Conservation (phyloP, 2,113 vertebrate genomes). For the Galeopterus variegatus region DNA sequence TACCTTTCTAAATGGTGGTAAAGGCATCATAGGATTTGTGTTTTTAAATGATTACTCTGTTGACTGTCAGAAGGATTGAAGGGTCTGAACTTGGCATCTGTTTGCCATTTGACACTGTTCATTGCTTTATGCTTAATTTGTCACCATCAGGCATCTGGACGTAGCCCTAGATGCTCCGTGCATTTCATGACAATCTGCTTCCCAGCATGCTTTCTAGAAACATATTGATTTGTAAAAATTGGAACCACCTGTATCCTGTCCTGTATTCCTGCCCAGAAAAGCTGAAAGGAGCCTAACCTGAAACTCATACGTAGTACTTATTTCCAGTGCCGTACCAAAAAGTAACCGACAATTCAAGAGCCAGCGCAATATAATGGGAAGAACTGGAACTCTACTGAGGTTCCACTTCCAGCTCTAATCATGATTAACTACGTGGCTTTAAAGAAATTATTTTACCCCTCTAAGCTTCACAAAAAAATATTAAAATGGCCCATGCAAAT, state of each 20-base stretch:
- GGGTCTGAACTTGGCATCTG: rapidly evolving
- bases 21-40: background rate
- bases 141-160: background rate
- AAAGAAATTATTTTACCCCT: background rate
- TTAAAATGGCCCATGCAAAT: background rate
- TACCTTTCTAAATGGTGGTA: too few relatives aligned
- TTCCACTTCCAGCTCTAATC: background rate
- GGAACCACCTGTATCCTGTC: background rate
- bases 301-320: background rate
- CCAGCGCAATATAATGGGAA: too few relatives aligned
- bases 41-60: background rate
- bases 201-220: background rate
- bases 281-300: background rate
- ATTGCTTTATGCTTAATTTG: background rate
- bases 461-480: background rate
- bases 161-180: background rate
- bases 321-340: background rate
- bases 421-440: constrained; percentile 29
- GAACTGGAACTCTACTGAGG: background rate
- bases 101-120: background rate
- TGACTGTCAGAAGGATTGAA: background rate
- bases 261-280: background rate
- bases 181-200: background rate
- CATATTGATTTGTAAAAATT: background rate
- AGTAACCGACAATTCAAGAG: background rate